Base-by-base conservation (phyloP, 37 sponge, comb jelly and placozoan genomes). In the Haliclona indistincta region DNA sequence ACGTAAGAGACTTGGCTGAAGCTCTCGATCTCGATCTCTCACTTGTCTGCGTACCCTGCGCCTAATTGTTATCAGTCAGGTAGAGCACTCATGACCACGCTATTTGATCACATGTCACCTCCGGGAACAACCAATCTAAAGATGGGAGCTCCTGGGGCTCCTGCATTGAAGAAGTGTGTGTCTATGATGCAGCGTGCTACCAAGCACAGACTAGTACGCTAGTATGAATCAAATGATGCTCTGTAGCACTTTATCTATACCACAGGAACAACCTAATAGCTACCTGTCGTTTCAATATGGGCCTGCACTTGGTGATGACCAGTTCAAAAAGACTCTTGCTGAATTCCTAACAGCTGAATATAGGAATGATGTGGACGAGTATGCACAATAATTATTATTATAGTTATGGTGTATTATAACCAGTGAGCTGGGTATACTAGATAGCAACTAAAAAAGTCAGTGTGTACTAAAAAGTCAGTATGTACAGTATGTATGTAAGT, bases 271-370 rank as follows among this genome's bases (percentile, higher is more conserved):
- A 68, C 36, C 42, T 0, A 41, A 78, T 42, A 68, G 85, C 38
- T 32, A 67, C 25, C 6, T 5, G 10, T 56, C 85, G 71, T 76
- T 93, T 20, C 85, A 84, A 47, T 94, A 94, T 64, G 94, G 94
- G 3, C 84, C 87, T 11, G 68, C 60, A 33, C n/a, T 53, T 28
- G 94, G 94, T 7, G 74, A 67, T 35, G 28, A 42, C 0, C 6
- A 34, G 4, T 89, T 63, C 42, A 56, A 77, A 54, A 32, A 66
- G 28, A 62, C 75, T 13, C 42, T 94, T 39, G 91, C 94, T 20
- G 78, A 82, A 25, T 86, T 89, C 37, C 72, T 94, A 53, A 77
- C 77, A 23, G 66, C 71, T 35, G 71, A 84, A 36, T 92, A 92
- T 43, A 26, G 60, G 40, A 44, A 56, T 11, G 76, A 80, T 52